Conservation (phyloP, 2,888 invertebrate species). For the Chymomyza fuscimana region DNA sequence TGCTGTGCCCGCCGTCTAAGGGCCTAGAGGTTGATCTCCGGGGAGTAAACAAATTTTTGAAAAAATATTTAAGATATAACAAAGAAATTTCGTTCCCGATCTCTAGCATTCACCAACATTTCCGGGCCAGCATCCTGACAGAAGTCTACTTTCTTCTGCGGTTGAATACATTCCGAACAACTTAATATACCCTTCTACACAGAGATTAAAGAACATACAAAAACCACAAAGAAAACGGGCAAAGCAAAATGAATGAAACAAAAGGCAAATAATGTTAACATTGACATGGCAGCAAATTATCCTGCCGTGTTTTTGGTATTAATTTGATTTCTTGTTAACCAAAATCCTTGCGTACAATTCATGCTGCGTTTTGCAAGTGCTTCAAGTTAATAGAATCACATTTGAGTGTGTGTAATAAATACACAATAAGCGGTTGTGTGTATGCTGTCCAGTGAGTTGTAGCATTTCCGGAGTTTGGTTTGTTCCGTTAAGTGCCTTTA, state of each 20-base stretch:
- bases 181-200: no score
- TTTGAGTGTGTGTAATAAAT: slow-evolving; percentile 14
- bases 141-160: no score
- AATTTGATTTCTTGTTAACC: slow-evolving; percentile 48
- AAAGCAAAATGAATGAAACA: neutral
- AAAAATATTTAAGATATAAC: no score
- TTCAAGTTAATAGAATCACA: slow-evolving; percentile 30
- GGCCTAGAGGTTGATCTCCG: no score
- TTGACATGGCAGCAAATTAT: slow-evolving; percentile 22
- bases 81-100: no score
- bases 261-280: neutral
- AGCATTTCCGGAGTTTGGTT: neutral
- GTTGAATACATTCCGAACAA: no score
- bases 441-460: neutral
- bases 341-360: slow-evolving; percentile 16
- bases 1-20: no score
- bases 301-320: slow-evolving; percentile 29
- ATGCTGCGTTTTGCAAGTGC: slow-evolving; percentile 27
- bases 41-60: no score
- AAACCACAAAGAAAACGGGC: neutral
- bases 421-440: no score
- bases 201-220: no score
- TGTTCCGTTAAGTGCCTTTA: neutral
- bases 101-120: no score
- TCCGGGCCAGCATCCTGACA: no score